Evolutionary conservation across 2,113 vertebrate genomes (phyloP).

Genomic region (Saguinus midas): DNA sequence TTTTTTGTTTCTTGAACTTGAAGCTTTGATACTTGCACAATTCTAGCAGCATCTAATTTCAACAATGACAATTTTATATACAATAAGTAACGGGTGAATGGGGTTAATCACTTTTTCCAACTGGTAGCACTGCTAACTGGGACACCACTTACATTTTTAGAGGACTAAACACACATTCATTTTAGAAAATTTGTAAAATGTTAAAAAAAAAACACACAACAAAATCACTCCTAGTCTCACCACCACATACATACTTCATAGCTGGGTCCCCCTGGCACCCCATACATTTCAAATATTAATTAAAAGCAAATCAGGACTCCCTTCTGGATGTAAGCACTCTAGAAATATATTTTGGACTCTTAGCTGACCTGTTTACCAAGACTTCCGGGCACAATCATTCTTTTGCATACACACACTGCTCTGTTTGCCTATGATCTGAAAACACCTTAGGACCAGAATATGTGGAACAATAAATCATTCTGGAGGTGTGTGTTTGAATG

Average conservation of each 20-base stretch:
- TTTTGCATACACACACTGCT: not conserved
- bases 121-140: not conserved
- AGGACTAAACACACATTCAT: not conserved
- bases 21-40: too few species aligned
- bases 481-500: not conserved
- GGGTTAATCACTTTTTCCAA: not conserved
- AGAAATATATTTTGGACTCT: not conserved
- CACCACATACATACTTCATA: not conserved
- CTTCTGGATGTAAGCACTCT: not conserved
- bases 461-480: not conserved
- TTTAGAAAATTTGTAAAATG: not conserved
- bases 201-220: not conserved
- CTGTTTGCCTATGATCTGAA: not conserved
- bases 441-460: not conserved
- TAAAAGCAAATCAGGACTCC: not conserved
- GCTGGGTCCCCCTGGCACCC: too few species aligned
- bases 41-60: not conserved
- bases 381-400: not conserved
- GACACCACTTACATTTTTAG: not conserved
- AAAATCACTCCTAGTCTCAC: not conserved
- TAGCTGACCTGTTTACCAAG: not conserved
- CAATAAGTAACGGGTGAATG: too few species aligned
- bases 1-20: not conserved
- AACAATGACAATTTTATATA: not conserved
- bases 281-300: not conserved